Conservation (phyloP, 1,140 invertebrate genomes). For the Cyrtorhinus lividipennis region DNA sequence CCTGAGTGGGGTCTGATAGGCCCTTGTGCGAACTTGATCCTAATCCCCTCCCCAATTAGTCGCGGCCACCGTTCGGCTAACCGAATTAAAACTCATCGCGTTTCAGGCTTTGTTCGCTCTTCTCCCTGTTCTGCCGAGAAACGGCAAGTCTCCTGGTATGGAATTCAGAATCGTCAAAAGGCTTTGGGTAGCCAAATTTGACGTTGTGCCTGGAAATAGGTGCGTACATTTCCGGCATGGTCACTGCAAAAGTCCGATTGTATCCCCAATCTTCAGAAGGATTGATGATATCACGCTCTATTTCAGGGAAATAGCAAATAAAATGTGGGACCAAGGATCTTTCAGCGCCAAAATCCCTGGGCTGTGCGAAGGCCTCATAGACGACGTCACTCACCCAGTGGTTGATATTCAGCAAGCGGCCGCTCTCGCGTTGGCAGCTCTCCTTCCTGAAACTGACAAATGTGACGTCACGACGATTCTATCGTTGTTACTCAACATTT, state of each 20-base stretch:
- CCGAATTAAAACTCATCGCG: too few species aligned
- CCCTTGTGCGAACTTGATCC: too few species aligned
- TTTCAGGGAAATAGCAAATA: conserved; percentile 42
- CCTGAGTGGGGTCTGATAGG: too few species aligned
- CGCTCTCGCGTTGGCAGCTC: conserved; percentile 53
- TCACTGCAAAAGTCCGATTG: not conserved
- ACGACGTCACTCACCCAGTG: conserved; percentile 63
- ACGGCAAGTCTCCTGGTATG: conserved; percentile 42
- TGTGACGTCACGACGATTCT: conserved; percentile 38
- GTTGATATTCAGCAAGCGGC: conserved; percentile 63
- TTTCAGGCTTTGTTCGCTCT: conserved; percentile 52
- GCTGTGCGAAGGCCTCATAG: conserved; percentile 46
- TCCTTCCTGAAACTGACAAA: conserved; percentile 37
- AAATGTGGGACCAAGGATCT: conserved; percentile 48
- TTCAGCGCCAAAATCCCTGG: conserved; percentile 39
- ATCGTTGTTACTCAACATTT: conserved; percentile 52
- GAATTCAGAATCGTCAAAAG: conserved; percentile 47
- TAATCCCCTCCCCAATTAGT: too few species aligned
- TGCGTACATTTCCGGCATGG: conserved; percentile 21
- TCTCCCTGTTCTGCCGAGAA: conserved; percentile 42
- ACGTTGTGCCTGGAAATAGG: conserved; percentile 51
- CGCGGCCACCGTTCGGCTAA: too few species aligned
- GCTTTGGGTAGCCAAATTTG: conserved; percentile 64
- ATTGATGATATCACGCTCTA: too few species aligned
- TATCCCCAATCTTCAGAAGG: not conserved